phyloP scores from a whole-genome alignment of 92 coral and sea anemone species.

The Porites lobata region DNA sequence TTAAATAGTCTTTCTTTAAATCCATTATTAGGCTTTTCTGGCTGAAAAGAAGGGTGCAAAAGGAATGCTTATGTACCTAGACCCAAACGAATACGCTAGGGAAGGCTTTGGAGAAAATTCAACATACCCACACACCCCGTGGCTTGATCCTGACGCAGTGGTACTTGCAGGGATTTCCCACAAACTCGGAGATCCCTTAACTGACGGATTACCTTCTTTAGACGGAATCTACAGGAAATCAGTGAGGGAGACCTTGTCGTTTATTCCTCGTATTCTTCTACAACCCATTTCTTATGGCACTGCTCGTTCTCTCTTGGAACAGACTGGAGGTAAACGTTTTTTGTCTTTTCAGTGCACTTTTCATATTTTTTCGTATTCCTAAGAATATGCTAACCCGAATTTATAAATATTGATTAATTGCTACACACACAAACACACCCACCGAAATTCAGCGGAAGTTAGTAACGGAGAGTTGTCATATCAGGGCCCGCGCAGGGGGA shows the following conservation, averaged over 20 bases:
- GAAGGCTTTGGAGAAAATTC: constrained; percentile 52
- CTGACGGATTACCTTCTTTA: constrained; percentile 75
- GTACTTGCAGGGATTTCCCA: constrained; percentile 56
- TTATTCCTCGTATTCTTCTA: constrained; percentile 72
- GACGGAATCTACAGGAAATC: constrained; percentile 78
- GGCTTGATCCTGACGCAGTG: constrained; percentile 80
- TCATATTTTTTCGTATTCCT: too few relatives aligned
- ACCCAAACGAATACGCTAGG: constrained; percentile 69
- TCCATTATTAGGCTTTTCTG: constrained; percentile 4
- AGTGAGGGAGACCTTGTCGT: constrained; percentile 34
- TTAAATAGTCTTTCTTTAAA: not conserved
- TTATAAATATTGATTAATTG: too few relatives aligned
- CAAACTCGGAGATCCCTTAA: constrained; percentile 81
- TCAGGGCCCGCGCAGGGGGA: too few relatives aligned
- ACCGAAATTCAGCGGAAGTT: too few relatives aligned
- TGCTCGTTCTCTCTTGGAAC: constrained; percentile 72
- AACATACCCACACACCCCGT: constrained; percentile 75
- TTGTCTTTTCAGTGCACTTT: not conserved
- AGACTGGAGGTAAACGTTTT: constrained; percentile 73
- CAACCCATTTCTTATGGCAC: constrained; percentile 90
- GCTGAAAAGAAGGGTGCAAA: constrained; percentile 71
- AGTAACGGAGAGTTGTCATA: too few relatives aligned
- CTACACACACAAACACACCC: too few relatives aligned
- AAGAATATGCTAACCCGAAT: too few relatives aligned
- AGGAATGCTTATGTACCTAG: constrained; percentile 77